These are phyloP conservation scores for Myopa tessellatipennis DNA, from an alignment of 2,888 invertebrate genomes.

Conservation along the genomic window DNA sequence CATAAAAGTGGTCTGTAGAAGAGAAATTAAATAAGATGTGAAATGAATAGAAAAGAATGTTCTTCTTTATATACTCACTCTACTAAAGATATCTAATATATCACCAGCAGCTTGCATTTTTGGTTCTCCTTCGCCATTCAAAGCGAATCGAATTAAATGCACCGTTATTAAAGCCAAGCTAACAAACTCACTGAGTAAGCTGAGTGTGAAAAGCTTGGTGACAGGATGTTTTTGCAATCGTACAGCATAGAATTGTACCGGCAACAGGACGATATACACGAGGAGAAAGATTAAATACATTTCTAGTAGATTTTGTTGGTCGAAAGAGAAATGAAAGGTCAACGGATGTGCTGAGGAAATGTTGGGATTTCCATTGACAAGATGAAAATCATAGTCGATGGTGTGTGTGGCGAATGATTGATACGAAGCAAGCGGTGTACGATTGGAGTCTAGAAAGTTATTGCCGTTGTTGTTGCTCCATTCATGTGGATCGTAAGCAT, in stretches of 20 bases:
- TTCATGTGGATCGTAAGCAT: slow-evolving; percentile 72
- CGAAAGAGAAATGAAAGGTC: slow-evolving; percentile 96
- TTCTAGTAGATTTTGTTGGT: slow-evolving; percentile 91
- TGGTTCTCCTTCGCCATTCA: slow-evolving; percentile 89
- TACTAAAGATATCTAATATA: slow-evolving; percentile 90
- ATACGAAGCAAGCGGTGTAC: neutral
- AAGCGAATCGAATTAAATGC: slow-evolving; percentile 89
- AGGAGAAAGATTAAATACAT: slow-evolving; percentile 89
- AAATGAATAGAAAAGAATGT: neutral
- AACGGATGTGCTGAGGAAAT: slow-evolving; percentile 84
- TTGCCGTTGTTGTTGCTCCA: slow-evolving; percentile 28
- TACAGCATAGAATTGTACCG: slow-evolving; percentile 92
- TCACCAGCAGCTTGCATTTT: slow-evolving; percentile 88
- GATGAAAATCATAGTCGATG: slow-evolving; percentile 90
- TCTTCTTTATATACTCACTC: slow-evolving; percentile 73
- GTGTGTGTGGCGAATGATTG: slow-evolving; percentile 46
- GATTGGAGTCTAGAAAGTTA: slow-evolving; percentile 8
- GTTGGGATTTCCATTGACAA: slow-evolving; percentile 96
- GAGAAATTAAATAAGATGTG: slow-evolving; percentile 52
- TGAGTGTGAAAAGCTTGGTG: slow-evolving; percentile 89
- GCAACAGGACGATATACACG: slow-evolving; percentile 86
- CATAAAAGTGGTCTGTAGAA: slow-evolving; percentile 88
- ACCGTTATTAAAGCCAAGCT: slow-evolving; percentile 88
- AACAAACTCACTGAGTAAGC: slow-evolving; percentile 85
- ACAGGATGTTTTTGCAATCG: slow-evolving; percentile 90